Evolutionary conservation across 2,888 invertebrate species (phyloP), one percentile per base, ranked within the genome.

Genomic region (Amphiduros pacificus): DNA sequence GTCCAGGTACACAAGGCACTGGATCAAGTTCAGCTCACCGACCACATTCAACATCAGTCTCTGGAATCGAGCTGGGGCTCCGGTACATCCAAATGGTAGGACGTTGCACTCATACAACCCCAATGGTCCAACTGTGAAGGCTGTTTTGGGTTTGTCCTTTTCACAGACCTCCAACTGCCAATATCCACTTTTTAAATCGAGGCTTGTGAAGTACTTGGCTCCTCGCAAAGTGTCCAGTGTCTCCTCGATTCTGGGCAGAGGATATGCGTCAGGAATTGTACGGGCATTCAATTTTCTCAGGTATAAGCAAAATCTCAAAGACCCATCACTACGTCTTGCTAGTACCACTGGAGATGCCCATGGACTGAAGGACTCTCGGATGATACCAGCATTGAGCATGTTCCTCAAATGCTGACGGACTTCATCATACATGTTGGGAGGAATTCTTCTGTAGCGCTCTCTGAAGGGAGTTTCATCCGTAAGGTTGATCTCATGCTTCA

Each of bases 1-100:
- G 55, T 69, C 68, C 5, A 72, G 22, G 32, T 63, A 68, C 0
- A 67, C 24, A 5, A 54, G 14, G 6, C 28, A 22, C 9, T 48
- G 17, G 9, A 26, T 26, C 11, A 29, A 28, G n/a, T 26, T 40
- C 17, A 55, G 29, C 11, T 5, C 67, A 48, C n/a, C 4, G n/a
- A 44, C n/a, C 44, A 44, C 44, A 44, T 44, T 44, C 44, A 20
- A n/a, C 44, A 44, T 44, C n/a, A 44, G 22, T 20, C n/a, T n/a
- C 44, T 44, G 44, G n/a, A 20, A 44, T 22, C 4, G n/a, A 6
- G 44, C 44, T 11, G 44, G 44, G n/a, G 20, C 22, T 6, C 22
- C 22, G 6, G n/a, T 44, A 20, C n/a, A 22, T 4, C 44, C 44
- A 17, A 44, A 44, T 9, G 44, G 44, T 4, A 44, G 6, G 4